Percentiles rank a stretch among this genome's conserved stretches.
phyloP scores from a whole-genome alignment of 1,140 invertebrate species.

The Muscidifurax raptorellus region DNA sequence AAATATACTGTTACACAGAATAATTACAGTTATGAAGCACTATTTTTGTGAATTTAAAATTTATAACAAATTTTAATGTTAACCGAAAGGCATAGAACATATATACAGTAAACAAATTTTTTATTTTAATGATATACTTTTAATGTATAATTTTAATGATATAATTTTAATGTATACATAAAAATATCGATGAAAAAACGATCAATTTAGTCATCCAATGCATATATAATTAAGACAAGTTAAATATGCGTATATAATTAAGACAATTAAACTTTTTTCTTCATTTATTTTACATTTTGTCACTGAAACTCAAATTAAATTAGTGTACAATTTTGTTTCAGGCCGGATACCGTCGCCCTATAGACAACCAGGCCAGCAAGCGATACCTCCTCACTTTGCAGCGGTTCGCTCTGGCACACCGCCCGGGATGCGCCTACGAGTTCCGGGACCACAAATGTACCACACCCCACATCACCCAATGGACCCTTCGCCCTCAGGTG shows the following conservation, averaged over 20 bases:
- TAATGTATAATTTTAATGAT: not conserved
- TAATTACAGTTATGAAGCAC: too few species aligned
- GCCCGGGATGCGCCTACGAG: slow-evolving; percentile 69
- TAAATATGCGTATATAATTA: too few species aligned
- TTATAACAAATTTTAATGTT: not conserved
- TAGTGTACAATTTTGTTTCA: not conserved
- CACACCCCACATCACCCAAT: slow-evolving; percentile 75
- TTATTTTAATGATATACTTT: not conserved
- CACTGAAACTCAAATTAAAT: too few species aligned
- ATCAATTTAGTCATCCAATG: not conserved
- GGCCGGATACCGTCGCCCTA: slow-evolving; percentile 72
- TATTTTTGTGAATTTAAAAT: not conserved
- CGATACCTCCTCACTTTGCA: slow-evolving; percentile 71
- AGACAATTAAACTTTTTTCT: too few species aligned
- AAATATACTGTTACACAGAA: too few species aligned
- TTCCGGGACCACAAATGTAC: slow-evolving; percentile 72
- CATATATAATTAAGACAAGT: not conserved
- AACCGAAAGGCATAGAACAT: too few species aligned
- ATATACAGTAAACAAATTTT: too few species aligned
- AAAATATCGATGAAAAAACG: not conserved
- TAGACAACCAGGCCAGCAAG: slow-evolving; percentile 67
- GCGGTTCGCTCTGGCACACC: slow-evolving; percentile 70
- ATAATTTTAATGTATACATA: not conserved
- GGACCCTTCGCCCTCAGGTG: slow-evolving; percentile 77
- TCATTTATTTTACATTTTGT: too few species aligned